phyloP scores from a whole-genome alignment of 1,140 invertebrate genomes.

The Neodiprion virginianus region DNA sequence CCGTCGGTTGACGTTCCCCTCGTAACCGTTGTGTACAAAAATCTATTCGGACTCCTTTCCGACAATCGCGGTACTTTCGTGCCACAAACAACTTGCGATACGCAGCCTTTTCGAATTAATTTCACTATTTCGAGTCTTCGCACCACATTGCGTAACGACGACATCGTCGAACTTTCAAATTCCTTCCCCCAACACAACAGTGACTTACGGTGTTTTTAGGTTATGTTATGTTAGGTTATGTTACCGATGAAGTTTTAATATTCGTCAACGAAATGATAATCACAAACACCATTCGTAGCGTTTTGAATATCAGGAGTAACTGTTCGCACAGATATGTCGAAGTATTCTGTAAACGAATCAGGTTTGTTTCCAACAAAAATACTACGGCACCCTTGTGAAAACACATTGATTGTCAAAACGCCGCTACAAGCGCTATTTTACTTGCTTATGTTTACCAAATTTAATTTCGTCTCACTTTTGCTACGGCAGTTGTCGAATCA shows the following conservation, averaged over 20 bases:
- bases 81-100: too few relatives aligned
- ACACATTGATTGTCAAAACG: too few relatives aligned
- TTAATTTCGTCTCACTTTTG: too few relatives aligned
- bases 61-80: too few relatives aligned
- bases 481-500: too few relatives aligned
- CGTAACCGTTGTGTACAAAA: not conserved
- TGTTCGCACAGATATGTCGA: not conserved
- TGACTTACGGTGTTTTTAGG: not conserved
- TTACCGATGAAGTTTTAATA: not conserved
- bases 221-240: not conserved
- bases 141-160: not conserved
- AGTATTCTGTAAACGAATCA: not conserved
- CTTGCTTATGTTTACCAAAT: too few relatives aligned
- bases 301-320: not conserved
- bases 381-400: too few relatives aligned
- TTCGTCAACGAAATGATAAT: not conserved
- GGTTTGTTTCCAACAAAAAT: not conserved
- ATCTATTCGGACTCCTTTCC: not conserved
- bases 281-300: not conserved
- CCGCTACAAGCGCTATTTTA: too few relatives aligned
- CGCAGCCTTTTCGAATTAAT: not conserved
- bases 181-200: not conserved
- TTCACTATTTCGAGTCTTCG: not conserved
- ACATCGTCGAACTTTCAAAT: not conserved
- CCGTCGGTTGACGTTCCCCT: not conserved